phyloP scores from a whole-genome alignment of 2,888 invertebrate genomes.

The Leucania comma region DNA sequence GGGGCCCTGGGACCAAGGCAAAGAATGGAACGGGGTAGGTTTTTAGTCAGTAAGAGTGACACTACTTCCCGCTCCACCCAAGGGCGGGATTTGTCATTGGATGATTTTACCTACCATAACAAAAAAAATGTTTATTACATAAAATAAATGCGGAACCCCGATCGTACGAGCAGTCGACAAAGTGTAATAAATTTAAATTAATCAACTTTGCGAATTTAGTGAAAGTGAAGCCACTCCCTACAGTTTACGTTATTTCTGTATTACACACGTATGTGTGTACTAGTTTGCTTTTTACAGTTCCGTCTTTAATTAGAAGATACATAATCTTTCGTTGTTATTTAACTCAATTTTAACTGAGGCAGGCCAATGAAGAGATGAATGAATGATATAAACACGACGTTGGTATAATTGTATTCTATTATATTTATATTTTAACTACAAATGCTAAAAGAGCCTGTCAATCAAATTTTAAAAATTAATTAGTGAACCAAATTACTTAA shows the following conservation, averaged over 20 bases:
- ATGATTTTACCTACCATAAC: no score
- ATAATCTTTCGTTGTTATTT: not conserved
- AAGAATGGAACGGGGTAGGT: no score
- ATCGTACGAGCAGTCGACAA: slow-evolving; percentile 10
- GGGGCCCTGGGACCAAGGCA: no score
- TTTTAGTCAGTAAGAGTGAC: no score
- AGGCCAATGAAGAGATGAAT: not conserved
- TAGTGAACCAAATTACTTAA: no score
- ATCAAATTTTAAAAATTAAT: no score
- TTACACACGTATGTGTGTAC: not conserved
- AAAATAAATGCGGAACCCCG: slow-evolving; percentile 28
- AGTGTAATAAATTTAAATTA: slow-evolving; percentile 59
- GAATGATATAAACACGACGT: not conserved
- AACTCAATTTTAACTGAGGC: not conserved
- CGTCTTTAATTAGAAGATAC: not conserved
- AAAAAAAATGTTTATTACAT: not conserved
- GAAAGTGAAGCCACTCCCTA: slow-evolving; percentile 59
- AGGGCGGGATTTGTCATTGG: no score
- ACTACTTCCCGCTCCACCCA: no score
- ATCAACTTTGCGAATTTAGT: slow-evolving; percentile 59
- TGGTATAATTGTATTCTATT: not conserved
- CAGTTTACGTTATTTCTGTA: slow-evolving; percentile 21
- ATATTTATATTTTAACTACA: not conserved
- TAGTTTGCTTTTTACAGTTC: not conserved
- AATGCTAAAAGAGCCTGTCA: no score